Percentiles rank a stretch among this genome's conserved stretches.
phyloP scores from a whole-genome alignment of 2,113 vertebrate species.

The Balaeniceps rex region DNA sequence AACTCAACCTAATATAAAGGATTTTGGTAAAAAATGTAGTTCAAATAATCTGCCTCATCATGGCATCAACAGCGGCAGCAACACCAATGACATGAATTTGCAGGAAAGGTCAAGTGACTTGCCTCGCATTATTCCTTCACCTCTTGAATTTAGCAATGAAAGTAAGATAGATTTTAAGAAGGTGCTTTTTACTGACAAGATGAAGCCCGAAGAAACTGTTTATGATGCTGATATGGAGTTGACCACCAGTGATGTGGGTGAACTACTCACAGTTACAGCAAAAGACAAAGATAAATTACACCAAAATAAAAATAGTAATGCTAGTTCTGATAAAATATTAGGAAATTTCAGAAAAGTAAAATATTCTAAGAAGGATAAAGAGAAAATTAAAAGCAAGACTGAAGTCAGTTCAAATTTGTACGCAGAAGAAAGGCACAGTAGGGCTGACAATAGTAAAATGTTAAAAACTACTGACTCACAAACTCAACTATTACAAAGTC shows the following conservation, averaged over 20 bases:
- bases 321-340: constrained; percentile 1
- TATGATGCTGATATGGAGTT: constrained; percentile 76
- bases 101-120: not conserved
- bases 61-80: not conserved
- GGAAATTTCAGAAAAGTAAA: constrained; percentile 68
- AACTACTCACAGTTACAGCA: constrained; percentile 62
- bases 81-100: not conserved
- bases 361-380: constrained; percentile 54
- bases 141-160: not conserved
- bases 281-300: constrained; percentile 25
- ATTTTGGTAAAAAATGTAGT: constrained; percentile 7
- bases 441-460: not conserved
- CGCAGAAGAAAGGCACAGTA: not conserved
- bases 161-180: not conserved
- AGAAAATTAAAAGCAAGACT: constrained; percentile 38
- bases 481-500: not conserved
- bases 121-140: not conserved
- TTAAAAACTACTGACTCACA: not conserved
- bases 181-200: not conserved
- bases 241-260: constrained; percentile 67
- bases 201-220: constrained; percentile 65
- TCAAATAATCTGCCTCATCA: not conserved
- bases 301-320: constrained; percentile 3
- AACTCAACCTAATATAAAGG: not conserved
- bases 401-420: not conserved